phyloP scores from a whole-genome alignment of 2,888 invertebrate genomes.

The Acanthopleura granulata region DNA sequence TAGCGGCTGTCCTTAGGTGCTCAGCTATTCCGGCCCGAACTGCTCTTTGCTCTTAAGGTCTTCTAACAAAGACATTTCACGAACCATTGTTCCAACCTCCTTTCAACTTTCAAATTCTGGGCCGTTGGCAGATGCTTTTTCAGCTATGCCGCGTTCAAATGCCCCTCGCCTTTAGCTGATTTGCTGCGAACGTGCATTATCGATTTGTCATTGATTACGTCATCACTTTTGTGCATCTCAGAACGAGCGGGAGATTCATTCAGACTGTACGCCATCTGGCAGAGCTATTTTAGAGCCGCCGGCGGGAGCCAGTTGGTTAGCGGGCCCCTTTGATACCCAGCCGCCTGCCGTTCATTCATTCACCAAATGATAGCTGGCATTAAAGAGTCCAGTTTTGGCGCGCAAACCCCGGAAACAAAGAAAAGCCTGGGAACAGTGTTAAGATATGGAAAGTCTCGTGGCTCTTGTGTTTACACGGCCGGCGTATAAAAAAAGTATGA shows the following conservation, averaged over 20 bases:
- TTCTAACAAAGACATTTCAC: background rate
- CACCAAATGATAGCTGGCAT: background rate
- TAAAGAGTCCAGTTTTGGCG: constrained; percentile 1
- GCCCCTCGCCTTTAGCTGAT: background rate
- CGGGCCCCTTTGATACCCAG: constrained; percentile 5
- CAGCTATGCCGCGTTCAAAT: background rate
- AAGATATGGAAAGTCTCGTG: too few relatives aligned
- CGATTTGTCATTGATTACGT: constrained; percentile 14
- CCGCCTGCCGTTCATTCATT: background rate
- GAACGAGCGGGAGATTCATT: constrained; percentile 13
- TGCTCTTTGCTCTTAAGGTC: background rate
- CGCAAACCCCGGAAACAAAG: background rate
- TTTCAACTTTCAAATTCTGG: constrained; percentile 3
- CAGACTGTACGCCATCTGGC: constrained; percentile 1
- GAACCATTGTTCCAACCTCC: background rate
- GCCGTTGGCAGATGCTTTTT: constrained; percentile 17
- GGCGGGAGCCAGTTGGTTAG: constrained; percentile 1
- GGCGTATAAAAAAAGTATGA: too few relatives aligned
- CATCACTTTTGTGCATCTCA: constrained; percentile 8
- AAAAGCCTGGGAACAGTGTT: background rate
- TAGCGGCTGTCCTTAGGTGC: too few relatives aligned
- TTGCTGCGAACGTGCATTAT: constrained; percentile 17
- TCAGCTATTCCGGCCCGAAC: too few relatives aligned
- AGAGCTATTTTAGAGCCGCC: background rate
- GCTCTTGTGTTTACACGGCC: too few relatives aligned